Evolutionary conservation across 37 sponge, comb jelly and placozoan species (phyloP).

Genomic region (Aplysina aerophoba): DNA sequence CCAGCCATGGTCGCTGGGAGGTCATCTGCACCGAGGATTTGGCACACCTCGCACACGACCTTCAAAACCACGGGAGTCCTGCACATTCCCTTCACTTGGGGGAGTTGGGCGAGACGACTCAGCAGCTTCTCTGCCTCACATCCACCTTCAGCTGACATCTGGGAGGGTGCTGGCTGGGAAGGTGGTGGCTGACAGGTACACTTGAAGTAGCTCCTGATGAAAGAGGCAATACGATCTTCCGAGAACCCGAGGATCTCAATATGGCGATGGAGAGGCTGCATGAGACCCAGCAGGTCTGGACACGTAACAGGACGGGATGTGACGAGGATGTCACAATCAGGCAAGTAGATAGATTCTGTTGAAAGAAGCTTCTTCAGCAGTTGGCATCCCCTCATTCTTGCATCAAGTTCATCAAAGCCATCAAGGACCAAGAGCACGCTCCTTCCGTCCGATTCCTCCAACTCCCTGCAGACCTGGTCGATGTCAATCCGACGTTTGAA

Average conservation of each 20-base stretch:
- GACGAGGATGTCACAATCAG: conserved; percentile 20
- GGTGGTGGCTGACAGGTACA: neutral
- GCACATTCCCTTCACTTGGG: conserved; percentile 17
- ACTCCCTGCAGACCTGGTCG: neutral
- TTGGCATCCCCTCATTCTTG: neutral
- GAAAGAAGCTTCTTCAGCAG: neutral
- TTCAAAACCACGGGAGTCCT: conserved; percentile 12
- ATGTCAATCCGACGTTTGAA: neutral
- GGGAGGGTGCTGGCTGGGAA: neutral
- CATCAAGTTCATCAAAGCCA: conserved; percentile 21
- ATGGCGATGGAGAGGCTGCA: neutral
- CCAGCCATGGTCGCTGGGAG: conserved; percentile 20
- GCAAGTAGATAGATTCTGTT: neutral
- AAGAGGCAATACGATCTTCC: neutral
- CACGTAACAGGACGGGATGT: conserved; percentile 17
- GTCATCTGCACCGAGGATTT: neutral
- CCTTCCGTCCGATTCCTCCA: neutral
- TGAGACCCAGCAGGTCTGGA: neutral
- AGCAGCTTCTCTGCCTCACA: conserved; percentile 24
- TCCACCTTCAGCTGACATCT: neutral
- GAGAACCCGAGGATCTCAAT: conserved; percentile 26
- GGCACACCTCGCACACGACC: conserved; percentile 14
- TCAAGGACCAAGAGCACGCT: conserved; percentile 7
- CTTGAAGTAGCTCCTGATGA: neutral
- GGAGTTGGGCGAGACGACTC: neutral